Evolutionary conservation across 2,797 vertebrate species (phyloP).

Genomic region (Sebastes glaucus): DNA sequence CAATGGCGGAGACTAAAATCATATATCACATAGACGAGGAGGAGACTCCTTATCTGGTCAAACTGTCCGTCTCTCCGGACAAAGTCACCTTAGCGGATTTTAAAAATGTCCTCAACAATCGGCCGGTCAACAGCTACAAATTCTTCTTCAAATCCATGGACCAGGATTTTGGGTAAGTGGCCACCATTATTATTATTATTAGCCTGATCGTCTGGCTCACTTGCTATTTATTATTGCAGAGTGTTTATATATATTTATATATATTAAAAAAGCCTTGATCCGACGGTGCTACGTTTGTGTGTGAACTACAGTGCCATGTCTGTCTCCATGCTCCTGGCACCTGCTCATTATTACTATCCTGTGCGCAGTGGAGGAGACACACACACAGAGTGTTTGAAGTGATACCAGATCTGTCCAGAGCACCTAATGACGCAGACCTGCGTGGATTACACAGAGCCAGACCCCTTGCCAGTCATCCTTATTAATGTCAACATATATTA

Average conservation of each 20-base stretch:
- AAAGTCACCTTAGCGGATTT: constrained; percentile 97
- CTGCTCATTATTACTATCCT: constrained; percentile 73
- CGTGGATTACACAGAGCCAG: constrained; percentile 39
- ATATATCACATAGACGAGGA: constrained; percentile 99
- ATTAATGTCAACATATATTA: constrained; percentile 6
- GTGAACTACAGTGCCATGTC: constrained; percentile 40
- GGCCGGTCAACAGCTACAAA: constrained; percentile 95
- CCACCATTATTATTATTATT: constrained; percentile 37
- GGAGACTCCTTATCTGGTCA: constrained; percentile 98
- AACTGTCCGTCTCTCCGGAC: constrained; percentile 92
- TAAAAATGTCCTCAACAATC: constrained; percentile 98
- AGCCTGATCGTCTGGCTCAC: constrained; percentile 16
- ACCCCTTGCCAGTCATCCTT: constrained; percentile 5
- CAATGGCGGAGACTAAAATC: constrained; percentile 99
- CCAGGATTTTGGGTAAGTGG: constrained; percentile 97
- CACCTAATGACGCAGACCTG: constrained; percentile 66
- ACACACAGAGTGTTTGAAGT: constrained; percentile 64
- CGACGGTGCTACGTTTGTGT: constrained; percentile 4
- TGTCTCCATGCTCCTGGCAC: constrained; percentile 71
- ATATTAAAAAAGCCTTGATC: background rate
- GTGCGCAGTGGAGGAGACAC: constrained; percentile 57
- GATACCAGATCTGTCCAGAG: constrained; percentile 68
- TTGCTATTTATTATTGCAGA: background rate
- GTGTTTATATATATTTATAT: background rate
- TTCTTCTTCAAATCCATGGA: constrained; percentile 99